Conservation (phyloP, 2,113 vertebrate species). For the Coregonus clupeaformis region DNA sequence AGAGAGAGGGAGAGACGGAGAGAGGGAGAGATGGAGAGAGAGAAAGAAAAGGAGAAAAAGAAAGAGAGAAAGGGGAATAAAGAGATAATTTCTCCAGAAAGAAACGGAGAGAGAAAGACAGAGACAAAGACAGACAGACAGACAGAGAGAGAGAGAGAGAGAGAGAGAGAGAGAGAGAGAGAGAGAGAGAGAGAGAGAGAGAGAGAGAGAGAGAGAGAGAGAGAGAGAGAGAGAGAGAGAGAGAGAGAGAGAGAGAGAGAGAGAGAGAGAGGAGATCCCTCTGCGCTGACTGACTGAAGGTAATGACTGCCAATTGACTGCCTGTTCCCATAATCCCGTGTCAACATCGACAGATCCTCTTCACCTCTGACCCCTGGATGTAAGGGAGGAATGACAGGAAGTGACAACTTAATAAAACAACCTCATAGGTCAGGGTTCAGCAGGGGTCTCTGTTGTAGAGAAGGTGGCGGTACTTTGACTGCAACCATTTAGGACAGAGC, state of each 20-base stretch:
- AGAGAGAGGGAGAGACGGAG: conserved; percentile 48
- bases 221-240: conserved; percentile 17
- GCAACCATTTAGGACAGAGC: conserved; percentile 13
- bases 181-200: conserved; percentile 47
- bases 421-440: conserved; percentile 35
- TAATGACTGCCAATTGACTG: conserved; percentile 76
- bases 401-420: conserved; percentile 72
- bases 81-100: no score
- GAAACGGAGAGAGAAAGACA: conserved; percentile 61
- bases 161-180: not conserved
- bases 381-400: conserved; percentile 67
- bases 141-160: no score
- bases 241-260: not conserved
- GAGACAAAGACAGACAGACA: no score
- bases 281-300: conserved; percentile 67
- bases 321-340: conserved; percentile 77
- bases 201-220: conserved; percentile 65
- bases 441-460: conserved; percentile 36
- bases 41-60: conserved; percentile 49
- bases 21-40: conserved; percentile 61
- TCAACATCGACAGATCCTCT: conserved; percentile 77
- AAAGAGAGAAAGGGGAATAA: conserved; percentile 47
- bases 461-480: conserved; percentile 31
- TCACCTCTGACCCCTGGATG: conserved; percentile 73
- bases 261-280: conserved; percentile 40